Evolutionary conservation across 2,113 vertebrate genomes (phyloP), one percentile per base, ranked within the genome.

Genomic region (Lepus timidus): DNA sequence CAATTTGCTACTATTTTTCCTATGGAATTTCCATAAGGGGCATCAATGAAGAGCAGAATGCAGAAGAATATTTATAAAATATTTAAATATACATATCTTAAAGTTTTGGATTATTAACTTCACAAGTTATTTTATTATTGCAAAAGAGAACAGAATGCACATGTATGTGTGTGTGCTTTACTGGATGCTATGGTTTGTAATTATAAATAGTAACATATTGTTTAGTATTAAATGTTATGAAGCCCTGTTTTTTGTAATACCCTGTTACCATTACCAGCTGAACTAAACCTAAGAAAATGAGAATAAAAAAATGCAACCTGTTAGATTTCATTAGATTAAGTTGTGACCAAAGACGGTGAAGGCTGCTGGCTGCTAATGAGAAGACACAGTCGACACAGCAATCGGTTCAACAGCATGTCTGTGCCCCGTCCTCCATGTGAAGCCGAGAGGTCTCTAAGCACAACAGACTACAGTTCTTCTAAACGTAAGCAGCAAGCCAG

Each of bases 401-500:
- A 89, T 55, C 85, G 80, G 81, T 88, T 82, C 85, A 94, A 88
- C 4, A 96, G 86, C 93, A 49, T 58, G 94, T 62, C 52, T 80
- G 71, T 92, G 96, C 88, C 84, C 97, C 65, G 49, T 93, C 67
- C 25, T 95, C 93, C 76, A 90, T 55, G 64, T 95, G 81, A 90
- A 88, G 95, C 70, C 85, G 76, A 96, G 64, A 36, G 55, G n/a
- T 89, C 97, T 97, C 96, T 91, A 96, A 1, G 6, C 88, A 81
- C 89, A 93, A 96, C 96, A 85, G 96, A 97, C 94, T 98, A 93
- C 65, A 95, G 76, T 94, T 94, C 88, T 90, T 97, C 95, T 96
- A 97, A 96, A 96, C 94, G 96, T 86, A 97, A 0, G 0, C 94
- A 98, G 83, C 98, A 98, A 98, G 96, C 96, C 95, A 97, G 91